Evolutionary conservation across 1,140 invertebrate species (phyloP).

Genomic region (Temnothorax longispinosus): DNA sequence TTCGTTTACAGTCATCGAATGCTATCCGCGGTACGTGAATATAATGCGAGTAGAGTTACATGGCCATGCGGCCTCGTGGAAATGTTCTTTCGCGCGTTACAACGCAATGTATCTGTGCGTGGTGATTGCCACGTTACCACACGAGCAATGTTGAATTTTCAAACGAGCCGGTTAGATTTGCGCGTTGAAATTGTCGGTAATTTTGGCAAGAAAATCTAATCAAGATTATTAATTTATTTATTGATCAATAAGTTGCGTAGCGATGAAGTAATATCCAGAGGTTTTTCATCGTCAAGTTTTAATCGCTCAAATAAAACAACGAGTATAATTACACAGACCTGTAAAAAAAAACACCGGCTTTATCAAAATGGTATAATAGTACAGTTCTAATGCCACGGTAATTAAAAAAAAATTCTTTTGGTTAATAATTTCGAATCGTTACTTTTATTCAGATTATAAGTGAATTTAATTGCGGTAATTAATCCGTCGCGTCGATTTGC

Average conservation of each 20-base stretch:
- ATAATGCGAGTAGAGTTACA: conserved; percentile 73
- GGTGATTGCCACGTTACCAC: conserved; percentile 63
- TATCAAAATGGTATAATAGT: not conserved
- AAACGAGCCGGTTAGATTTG: conserved; percentile 25
- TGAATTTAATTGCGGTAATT: conserved; percentile 24
- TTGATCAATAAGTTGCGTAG: not conserved
- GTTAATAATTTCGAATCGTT: conserved; percentile 4
- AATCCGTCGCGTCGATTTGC: not conserved
- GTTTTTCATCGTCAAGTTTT: conserved; percentile 32
- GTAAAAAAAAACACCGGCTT: not conserved
- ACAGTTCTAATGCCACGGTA: not conserved
- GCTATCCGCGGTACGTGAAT: conserved; percentile 45
- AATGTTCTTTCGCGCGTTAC: conserved; percentile 61
- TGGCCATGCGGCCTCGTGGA: conserved; percentile 64
- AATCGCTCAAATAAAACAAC: not conserved
- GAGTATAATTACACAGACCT: not conserved
- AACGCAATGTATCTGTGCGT: conserved; percentile 30
- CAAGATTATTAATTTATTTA: conserved; percentile 54
- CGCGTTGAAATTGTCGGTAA: conserved; percentile 28
- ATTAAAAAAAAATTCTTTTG: conserved; percentile 26
- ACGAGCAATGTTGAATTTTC: conserved; percentile 51
- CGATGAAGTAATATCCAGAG: not conserved
- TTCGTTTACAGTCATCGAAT: conserved; percentile 69
- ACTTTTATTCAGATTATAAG: not conserved
- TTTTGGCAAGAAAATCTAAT: conserved; percentile 51